Evolutionary conservation across 2,113 vertebrate species (phyloP), one percentile per base, ranked within the genome.

Genomic region (Scomber colias): DNA sequence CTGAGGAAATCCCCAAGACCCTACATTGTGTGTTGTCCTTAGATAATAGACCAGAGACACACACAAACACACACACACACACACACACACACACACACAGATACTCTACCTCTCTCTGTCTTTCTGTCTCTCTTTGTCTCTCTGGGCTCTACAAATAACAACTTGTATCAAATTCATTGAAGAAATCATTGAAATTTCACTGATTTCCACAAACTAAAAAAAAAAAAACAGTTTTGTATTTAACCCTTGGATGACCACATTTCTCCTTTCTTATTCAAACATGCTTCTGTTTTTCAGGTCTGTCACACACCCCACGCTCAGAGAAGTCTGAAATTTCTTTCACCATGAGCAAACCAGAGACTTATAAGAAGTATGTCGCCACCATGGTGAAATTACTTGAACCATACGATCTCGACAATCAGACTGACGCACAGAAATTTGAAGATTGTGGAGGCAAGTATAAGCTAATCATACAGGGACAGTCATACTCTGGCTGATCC

Each of bases 381-480:
- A 93, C 77, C 83, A 92, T 99, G 0, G 0, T 62, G 0, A 19
- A 12, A 0, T 95, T 99, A 71, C 91, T 99, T 27, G 16, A 63
- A 0, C 4, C 9, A 11, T 99, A 99, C 68, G 44, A 84, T 0
- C 55, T 70, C 0, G 6, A 4, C 0, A 1, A 2, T 0, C 97
- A 99, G 91, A 21, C 0, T 0, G 87, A 95, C 0, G 48, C 21
- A 5, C 3, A 5, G 0, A 27, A 90, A 0, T 98, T 91, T 69
- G 94, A 98, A 74, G 88, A 97, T 7, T 99, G 98, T 65, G 90
- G 90, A 84, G 90, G 98, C 96, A 93, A 95, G 96, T 95, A 71
- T 11, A 16, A 53, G 5, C 11, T 31, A 11, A 65, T 67, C 59
- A 55, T 15, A 48, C 70, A 48, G 44, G 17, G 31, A 64, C n/a